Evolutionary conservation across 2,888 invertebrate genomes (phyloP).

Genomic region (Chalcosyrphus nemorum): DNA sequence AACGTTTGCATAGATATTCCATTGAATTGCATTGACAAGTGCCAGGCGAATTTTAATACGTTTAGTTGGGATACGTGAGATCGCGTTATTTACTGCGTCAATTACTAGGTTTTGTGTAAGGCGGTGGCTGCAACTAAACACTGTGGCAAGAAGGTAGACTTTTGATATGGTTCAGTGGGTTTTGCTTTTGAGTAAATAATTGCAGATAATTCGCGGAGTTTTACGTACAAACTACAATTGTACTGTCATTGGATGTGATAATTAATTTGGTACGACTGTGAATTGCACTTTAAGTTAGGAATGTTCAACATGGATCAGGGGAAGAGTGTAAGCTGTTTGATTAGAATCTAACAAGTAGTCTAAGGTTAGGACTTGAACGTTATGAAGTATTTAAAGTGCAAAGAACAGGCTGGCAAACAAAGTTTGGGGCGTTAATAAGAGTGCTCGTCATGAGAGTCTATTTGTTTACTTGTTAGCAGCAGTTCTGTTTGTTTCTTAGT

Average conservation of each 20-base stretch:
- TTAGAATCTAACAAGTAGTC: background rate
- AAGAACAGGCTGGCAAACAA: background rate
- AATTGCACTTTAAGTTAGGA: background rate
- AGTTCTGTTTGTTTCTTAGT: too few relatives aligned
- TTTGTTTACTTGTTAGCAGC: background rate
- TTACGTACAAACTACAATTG: background rate
- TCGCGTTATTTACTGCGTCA: background rate
- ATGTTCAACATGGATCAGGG: background rate
- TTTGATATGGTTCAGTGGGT: conserved; percentile 26
- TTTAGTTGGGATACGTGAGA: background rate
- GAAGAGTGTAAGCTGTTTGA: background rate
- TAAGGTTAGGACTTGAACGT: background rate
- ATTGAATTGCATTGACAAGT: background rate
- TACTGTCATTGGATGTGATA: background rate
- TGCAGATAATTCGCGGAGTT: conserved; percentile 4
- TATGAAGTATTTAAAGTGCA: background rate
- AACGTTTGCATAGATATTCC: background rate
- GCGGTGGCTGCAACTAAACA: background rate
- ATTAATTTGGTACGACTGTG: background rate
- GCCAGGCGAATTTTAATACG: conserved; percentile 4
- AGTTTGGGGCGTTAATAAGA: background rate
- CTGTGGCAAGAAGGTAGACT: background rate
- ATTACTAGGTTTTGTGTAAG: background rate
- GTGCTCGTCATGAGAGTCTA: background rate
- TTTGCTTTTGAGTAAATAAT: conserved; percentile 32